Evolutionary conservation across 2,888 invertebrate genomes (phyloP), one percentile per base, ranked within the genome.

Genomic region (Stenichneumon culpator): DNA sequence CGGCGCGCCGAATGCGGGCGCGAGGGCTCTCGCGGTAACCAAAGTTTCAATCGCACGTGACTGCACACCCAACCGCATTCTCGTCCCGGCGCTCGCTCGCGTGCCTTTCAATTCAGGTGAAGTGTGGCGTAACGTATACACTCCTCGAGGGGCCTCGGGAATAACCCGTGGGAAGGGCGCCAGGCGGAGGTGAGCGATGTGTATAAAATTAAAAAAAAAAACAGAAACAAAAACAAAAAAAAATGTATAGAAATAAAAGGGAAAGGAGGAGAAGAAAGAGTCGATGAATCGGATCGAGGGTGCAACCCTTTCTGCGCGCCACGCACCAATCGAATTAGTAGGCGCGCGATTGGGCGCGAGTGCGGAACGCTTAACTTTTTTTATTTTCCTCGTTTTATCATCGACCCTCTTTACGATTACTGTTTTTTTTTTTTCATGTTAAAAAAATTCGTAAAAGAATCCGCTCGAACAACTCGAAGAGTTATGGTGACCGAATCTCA

Each of bases 31-130:
- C 68, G 25, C 77, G 52, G 80, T 60, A 68, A 77, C 72, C 63
- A 65, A 79, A 84, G 74, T 74, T 84, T 84, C 78, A 63, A 81
- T 84, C 73, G 73, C 74, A 79, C 81, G 32, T 78, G 81, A 81
- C 44, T 81, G 81, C 73, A 74, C 78, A 69, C 36, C 25, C 3
- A 14, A 39, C 68, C 73, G 50, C 63, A 16, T 28, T 57, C 36
- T 47, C 74, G 7, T 68, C 63, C 67, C 47, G 25, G 19, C 39
- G 6, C 60, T 54, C 70, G 47, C 52, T 63, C 54, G 22, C 28
- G n/a, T 57, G 69, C 36, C 68, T 74, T 57, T 73, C 73, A 44
- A 80, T 80, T 80, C 63, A 44, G 54, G 75, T 65, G 65, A 77
- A 70, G 78, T 67, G 73, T 54, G 44, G 72, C 70, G 67, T 70